These are phyloP conservation scores for Elaeidobius kamerunicus DNA, from an alignment of 2,888 invertebrate genomes.

Conservation along the genomic window DNA sequence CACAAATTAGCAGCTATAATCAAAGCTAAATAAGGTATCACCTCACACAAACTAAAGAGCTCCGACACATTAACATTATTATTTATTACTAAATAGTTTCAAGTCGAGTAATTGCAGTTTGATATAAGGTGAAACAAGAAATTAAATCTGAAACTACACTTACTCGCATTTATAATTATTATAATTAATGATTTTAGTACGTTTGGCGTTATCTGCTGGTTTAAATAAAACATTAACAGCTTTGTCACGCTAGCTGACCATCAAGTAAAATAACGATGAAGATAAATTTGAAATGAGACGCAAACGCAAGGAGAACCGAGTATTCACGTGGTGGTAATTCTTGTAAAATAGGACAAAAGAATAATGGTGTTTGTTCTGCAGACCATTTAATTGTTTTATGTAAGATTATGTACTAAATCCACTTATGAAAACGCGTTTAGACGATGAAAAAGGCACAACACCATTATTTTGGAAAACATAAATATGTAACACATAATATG, in stretches of 20 bases:
- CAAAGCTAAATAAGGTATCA: neutral
- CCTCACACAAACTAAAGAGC: slow-evolving; percentile 3
- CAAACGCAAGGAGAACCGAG: neutral
- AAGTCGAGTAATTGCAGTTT: slow-evolving; percentile 10
- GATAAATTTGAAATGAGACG: slow-evolving; percentile 1
- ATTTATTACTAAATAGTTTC: slow-evolving; percentile 9
- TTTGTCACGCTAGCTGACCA: slow-evolving; percentile 23
- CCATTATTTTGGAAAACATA: too few species aligned
- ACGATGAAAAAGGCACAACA: too few species aligned
- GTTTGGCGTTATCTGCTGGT: slow-evolving; percentile 12
- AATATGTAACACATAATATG: too few species aligned
- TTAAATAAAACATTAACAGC: slow-evolving; percentile 25
- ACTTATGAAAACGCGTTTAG: too few species aligned
- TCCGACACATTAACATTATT: slow-evolving; percentile 4
- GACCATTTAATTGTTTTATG: too few species aligned
- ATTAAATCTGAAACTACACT: slow-evolving; percentile 19
- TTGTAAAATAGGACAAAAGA: neutral
- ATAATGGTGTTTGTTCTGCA: too few species aligned
- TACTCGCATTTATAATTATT: slow-evolving; percentile 6
- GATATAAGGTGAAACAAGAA: slow-evolving; percentile 18
- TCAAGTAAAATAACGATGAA: slow-evolving; percentile 1
- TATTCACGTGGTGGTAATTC: neutral
- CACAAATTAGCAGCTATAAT: too few species aligned
- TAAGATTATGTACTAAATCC: too few species aligned
- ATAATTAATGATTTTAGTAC: slow-evolving; percentile 19